These are phyloP conservation scores for Polypterus senegalus DNA, from an alignment of 2,113 vertebrate species.

Conservation along the genomic window DNA sequence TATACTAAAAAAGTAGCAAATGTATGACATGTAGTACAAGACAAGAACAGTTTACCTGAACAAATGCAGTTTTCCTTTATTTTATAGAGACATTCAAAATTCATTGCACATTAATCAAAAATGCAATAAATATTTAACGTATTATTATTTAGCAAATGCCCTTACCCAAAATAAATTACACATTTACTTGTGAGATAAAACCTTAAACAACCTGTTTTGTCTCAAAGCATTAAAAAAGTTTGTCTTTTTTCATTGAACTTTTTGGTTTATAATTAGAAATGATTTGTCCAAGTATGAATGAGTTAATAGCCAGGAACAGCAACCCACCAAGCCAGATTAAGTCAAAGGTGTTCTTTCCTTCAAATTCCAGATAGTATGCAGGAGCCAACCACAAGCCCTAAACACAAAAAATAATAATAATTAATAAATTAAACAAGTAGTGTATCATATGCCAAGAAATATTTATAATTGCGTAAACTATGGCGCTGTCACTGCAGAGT, in stretches of 20 bases:
- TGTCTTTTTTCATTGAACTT: constrained; percentile 20
- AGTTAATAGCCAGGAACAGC: constrained; percentile 75
- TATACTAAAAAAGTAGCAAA: too few relatives aligned
- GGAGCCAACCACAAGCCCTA: constrained; percentile 74
- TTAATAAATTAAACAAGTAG: neutral
- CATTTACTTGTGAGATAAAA: too few relatives aligned
- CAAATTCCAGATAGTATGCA: constrained; percentile 81
- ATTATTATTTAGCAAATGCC: too few relatives aligned
- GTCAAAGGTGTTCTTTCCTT: constrained; percentile 72
- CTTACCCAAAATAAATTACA: too few relatives aligned
- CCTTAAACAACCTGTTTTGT: too few relatives aligned
- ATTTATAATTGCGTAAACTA: neutral
- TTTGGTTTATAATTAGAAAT: constrained; percentile 62
- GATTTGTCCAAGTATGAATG: constrained; percentile 65
- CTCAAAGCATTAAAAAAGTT: constrained; percentile 21
- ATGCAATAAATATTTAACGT: too few relatives aligned
- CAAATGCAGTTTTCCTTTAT: too few relatives aligned
- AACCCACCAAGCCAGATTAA: constrained; percentile 74
- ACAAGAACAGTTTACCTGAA: too few relatives aligned
- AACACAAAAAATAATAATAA: neutral
- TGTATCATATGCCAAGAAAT: neutral
- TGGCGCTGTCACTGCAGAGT: neutral
- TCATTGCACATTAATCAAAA: too few relatives aligned
- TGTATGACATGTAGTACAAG: too few relatives aligned
- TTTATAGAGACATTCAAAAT: too few relatives aligned